Evolutionary conservation across 2,888 invertebrate species (phyloP), one percentile per base, ranked within the genome.

Genomic region (Neoaliturus tenellus): DNA sequence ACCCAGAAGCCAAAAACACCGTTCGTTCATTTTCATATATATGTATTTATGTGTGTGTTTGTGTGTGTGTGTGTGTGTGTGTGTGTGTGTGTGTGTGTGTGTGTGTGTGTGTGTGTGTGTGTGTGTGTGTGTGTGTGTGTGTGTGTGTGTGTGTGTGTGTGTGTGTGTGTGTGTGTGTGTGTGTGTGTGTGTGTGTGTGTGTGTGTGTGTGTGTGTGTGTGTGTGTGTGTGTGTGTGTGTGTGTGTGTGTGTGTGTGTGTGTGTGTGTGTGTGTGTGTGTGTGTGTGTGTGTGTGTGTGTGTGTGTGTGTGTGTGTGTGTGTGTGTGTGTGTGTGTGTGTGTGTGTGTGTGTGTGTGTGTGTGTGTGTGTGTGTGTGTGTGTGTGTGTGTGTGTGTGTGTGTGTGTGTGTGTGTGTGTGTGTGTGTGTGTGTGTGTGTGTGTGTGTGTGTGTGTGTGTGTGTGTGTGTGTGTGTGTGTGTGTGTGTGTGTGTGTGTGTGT

Each of bases 61-160:
- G 69, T 69, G 69, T 69, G 69, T 69, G 69, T 69, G 69, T 69
- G 69, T 69, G 69, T 69, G 69, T 69, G 69, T 69, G 69, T 69
- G 69, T 69, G 69, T 69, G 69, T 69, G 69, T 69, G 69, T 69
- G 69, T 69, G 69, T 69, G 69, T 69, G 69, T 69, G 69, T 69
- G 69, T 69, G 69, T 69, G 69, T 69, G 69, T 69, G 69, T 69
- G 69, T 69, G 69, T 69, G 69, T 69, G 69, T 69, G 69, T 69
- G 69, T 69, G 69, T 69, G 69, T 69, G 69, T 69, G 69, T 69
- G 69, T 69, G 69, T 69, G 69, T 69, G 69, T 69, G 69, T 69
- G 69, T 69, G 69, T 69, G 69, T 69, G 69, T 69, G 69, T 69
- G 69, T 69, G 69, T 69, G 69, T 69, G 69, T 69, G 69, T 69